Evolutionary conservation across 2,888 invertebrate species (phyloP).

Genomic region (Orthosia gothica): DNA sequence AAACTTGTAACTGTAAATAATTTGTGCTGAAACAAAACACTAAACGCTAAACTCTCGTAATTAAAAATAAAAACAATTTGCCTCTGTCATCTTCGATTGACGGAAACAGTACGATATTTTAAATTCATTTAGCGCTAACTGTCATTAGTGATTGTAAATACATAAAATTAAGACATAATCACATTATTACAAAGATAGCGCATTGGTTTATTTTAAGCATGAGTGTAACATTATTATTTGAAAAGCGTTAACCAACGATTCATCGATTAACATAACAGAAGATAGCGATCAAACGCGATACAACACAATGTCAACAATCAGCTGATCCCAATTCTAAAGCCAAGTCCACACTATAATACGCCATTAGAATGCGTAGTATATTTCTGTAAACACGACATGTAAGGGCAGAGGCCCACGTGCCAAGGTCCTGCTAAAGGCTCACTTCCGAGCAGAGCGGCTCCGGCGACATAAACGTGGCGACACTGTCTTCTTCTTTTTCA

Average conservation of each 20-base stretch:
- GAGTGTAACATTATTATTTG: neutral
- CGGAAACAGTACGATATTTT: too few relatives aligned
- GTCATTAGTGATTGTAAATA: neutral
- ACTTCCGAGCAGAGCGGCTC: too few relatives aligned
- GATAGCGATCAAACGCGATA: slow-evolving; percentile 22
- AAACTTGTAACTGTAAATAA: too few relatives aligned
- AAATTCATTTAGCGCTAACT: too few relatives aligned
- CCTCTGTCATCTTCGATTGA: too few relatives aligned
- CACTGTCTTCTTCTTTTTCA: too few relatives aligned
- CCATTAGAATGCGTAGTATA: slow-evolving; percentile 48
- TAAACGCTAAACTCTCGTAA: too few relatives aligned
- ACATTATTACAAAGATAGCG: neutral
- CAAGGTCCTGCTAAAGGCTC: slow-evolving; percentile 41
- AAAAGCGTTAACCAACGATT: neutral
- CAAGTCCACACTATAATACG: slow-evolving; percentile 15
- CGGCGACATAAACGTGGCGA: too few relatives aligned
- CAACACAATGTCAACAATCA: slow-evolving; percentile 16
- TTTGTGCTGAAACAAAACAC: too few relatives aligned
- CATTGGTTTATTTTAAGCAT: neutral
- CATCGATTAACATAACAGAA: neutral
- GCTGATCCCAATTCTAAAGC: slow-evolving; percentile 17
- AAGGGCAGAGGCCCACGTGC: slow-evolving; percentile 45
- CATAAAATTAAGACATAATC: neutral
- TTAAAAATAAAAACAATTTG: too few relatives aligned
- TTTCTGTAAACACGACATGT: slow-evolving; percentile 30